Evolutionary conservation across 1,140 invertebrate genomes (phyloP), one percentile per base, ranked within the genome.

Genomic region (Daktulosphaira vitifoliae): DNA sequence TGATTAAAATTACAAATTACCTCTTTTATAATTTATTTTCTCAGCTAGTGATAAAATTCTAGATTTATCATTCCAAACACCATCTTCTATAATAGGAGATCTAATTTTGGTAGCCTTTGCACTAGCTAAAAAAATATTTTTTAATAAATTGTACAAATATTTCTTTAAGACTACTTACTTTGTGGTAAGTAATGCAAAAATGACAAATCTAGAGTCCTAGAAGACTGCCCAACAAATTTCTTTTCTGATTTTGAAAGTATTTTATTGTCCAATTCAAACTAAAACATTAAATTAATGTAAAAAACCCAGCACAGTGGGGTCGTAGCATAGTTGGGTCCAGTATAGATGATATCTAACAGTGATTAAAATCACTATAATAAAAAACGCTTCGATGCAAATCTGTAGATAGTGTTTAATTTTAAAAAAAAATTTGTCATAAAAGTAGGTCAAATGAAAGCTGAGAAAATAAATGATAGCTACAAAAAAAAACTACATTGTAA

Each of bases 201-300:
- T 65, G 13, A 73, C 69, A 54, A 70, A 70, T 62, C 76, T 75
- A 11, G 68, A 66, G 22, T 46, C 46, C 56, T 62, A 11, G 77
- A 77, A 29, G 75, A 37, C 1, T 66, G 65, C 44, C 54, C 56
- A 44, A 50, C 44, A n/a, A 54, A 68, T 54, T 52, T 46, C 7
- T 50, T 37, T 33, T 66, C 42, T 20, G 50, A 52, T 65, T 51
- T 65, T 38, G 56, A 62, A 48, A 62, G 56, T 20, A 62, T n/a
- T 7, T 1, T 23, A 62, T 62, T 33, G 16, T 62, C 56, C 20
- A 62, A 39, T 46, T 62, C 56, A 62, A 62, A 62, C 56, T 62
- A 1, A 26, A 48, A 48, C 1, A 46, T 6, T 7, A 11, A 1
- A 2, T 16, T n/a, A n/a, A n/a, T n/a, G n/a, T n/a, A n/a, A n/a